A percentile compares a stretch with the other conserved stretches of the same genome.
Conservation (phyloP, 2,888 invertebrate genomes). For the Aquatica leii region DNA sequence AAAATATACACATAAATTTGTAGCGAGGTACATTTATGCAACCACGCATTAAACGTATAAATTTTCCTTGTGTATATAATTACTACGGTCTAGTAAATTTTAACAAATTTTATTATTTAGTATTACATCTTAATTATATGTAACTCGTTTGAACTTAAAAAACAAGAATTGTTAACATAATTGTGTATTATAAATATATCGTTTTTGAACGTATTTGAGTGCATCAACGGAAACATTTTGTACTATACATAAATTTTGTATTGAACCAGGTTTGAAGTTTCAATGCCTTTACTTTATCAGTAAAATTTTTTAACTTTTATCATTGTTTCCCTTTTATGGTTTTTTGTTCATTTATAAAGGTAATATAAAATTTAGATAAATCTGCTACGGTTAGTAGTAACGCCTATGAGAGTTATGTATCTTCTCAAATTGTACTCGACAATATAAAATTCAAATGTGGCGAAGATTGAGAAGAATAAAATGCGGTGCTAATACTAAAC, state of each 20-base stretch:
- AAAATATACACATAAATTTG: too few relatives aligned
- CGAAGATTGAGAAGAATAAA: background rate
- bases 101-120: background rate
- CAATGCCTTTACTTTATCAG: conserved; percentile 8
- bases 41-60: background rate
- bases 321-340: background rate
- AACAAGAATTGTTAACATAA: background rate
- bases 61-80: conserved; percentile 4
- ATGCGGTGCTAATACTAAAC: background rate
- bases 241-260: too few relatives aligned
- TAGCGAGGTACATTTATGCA: background rate
- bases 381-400: background rate
- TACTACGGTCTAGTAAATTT: conserved; percentile 9
- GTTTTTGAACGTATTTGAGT: too few relatives aligned
- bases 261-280: too few relatives aligned
- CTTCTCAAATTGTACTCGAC: too few relatives aligned
- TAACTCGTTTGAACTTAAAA: background rate
- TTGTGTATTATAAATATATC: too few relatives aligned
- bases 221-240: background rate
- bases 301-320: background rate
- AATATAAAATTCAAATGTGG: too few relatives aligned
- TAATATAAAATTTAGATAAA: background rate
- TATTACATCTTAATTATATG: conserved; percentile 4
- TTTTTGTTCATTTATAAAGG: conserved; percentile 5
- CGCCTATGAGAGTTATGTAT: too few relatives aligned